phyloP scores from a whole-genome alignment of 2,797 vertebrate genomes.

The Erethizon dorsatum region DNA sequence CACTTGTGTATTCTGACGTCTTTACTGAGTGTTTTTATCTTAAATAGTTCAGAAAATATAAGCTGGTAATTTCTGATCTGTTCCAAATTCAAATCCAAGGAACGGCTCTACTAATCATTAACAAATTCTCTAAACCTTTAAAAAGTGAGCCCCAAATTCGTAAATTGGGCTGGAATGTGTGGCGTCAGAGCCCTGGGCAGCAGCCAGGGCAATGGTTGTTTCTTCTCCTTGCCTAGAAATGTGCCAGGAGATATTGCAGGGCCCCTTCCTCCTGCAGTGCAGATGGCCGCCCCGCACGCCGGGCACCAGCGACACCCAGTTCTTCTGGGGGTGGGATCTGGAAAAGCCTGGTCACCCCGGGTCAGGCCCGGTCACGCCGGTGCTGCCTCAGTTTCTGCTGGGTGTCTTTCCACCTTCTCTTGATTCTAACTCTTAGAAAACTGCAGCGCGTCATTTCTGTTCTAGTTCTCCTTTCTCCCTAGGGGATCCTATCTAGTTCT shows the following conservation, averaged over 20 bases:
- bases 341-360: no score
- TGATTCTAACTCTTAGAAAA: neutral
- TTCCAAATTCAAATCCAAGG: slow-evolving; percentile 30
- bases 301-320: no score
- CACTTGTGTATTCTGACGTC: no score
- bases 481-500: neutral
- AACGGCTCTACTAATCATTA: neutral
- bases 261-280: no score
- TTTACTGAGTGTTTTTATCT: slow-evolving; percentile 28
- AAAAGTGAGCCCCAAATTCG: neutral
- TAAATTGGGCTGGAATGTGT: no score
- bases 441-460: neutral
- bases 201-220: no score
- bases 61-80: slow-evolving; percentile 17
- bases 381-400: neutral
- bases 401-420: neutral
- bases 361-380: no score
- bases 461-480: neutral
- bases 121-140: slow-evolving; percentile 52
- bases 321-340: no score
- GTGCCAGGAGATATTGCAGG: neutral
- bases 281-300: no score
- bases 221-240: no score
- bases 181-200: no score
- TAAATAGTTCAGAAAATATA: slow-evolving; percentile 50